phyloP scores from a whole-genome alignment of 2,113 vertebrate species.

The Petrocephalus microphthalmus region DNA sequence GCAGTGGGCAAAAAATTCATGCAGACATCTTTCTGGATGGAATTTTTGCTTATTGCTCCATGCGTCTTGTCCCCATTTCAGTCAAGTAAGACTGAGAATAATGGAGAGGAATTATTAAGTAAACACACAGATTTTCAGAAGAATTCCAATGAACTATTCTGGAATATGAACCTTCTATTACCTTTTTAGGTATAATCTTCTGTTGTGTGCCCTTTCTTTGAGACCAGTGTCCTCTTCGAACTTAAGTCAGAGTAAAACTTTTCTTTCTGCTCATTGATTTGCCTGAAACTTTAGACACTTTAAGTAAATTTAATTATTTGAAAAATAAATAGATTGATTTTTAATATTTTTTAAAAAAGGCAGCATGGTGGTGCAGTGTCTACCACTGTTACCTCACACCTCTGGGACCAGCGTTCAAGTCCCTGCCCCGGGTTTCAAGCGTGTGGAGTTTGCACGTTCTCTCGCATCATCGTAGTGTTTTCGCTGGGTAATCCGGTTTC shows the following conservation, averaged over 20 bases:
- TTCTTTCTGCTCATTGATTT: neutral
- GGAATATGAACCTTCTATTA: neutral
- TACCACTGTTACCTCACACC: too few relatives aligned
- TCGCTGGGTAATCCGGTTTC: too few relatives aligned
- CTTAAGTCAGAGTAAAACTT: neutral
- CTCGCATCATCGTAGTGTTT: too few relatives aligned
- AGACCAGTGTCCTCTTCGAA: neutral
- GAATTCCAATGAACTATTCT: neutral
- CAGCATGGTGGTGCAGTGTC: too few relatives aligned
- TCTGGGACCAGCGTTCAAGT: too few relatives aligned
- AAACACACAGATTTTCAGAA: neutral
- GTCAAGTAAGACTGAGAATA: neutral
- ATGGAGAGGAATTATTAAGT: neutral
- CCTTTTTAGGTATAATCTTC: neutral
- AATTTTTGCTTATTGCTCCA: neutral
- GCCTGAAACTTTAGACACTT: neutral
- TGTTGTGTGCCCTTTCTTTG: neutral
- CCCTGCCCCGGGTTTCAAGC: too few relatives aligned
- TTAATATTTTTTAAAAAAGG: neutral
- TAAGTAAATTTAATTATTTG: neutral
- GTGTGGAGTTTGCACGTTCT: too few relatives aligned
- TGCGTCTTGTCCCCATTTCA: neutral
- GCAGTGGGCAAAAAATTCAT: neutral
- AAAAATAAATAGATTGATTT: neutral
- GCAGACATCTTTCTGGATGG: neutral